phyloP scores from a whole-genome alignment of 2,888 invertebrate species.

The Hypselothyrea guttata region DNA sequence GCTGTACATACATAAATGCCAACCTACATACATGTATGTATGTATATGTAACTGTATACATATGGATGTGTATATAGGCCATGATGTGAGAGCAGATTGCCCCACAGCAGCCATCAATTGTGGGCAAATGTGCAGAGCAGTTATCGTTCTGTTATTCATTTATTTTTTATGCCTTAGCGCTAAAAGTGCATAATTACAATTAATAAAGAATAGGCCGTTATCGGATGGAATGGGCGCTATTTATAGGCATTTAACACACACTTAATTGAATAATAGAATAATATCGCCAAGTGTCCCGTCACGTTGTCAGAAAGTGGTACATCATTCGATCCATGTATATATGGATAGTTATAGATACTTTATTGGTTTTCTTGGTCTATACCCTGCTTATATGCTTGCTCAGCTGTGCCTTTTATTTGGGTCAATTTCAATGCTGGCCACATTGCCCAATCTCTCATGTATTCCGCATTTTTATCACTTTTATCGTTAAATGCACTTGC shows the following conservation, averaged over 20 bases:
- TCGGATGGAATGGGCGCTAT: slow-evolving; percentile 15
- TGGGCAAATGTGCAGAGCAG: slow-evolving; percentile 9
- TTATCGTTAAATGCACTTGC: slow-evolving; percentile 72
- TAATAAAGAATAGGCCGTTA: slow-evolving; percentile 30
- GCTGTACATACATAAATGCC: slow-evolving; percentile 1
- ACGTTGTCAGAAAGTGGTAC: slow-evolving; percentile 5
- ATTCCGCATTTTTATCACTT: slow-evolving; percentile 51
- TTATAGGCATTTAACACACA: slow-evolving; percentile 47
- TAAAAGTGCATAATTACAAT: slow-evolving; percentile 48
- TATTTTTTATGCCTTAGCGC: slow-evolving; percentile 36
- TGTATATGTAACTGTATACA: slow-evolving; percentile 18
- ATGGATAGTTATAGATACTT: slow-evolving; percentile 1
- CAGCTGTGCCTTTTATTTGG: slow-evolving; percentile 42
- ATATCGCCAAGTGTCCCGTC: background rate
- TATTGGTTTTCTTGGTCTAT: slow-evolving; percentile 1
- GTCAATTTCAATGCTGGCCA: slow-evolving; percentile 45
- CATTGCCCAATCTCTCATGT: slow-evolving; percentile 44
- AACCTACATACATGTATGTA: slow-evolving; percentile 8
- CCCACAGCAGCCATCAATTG: slow-evolving; percentile 30
- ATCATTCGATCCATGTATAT: slow-evolving; percentile 7
- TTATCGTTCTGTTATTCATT: slow-evolving; percentile 48
- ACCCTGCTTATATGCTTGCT: slow-evolving; percentile 7
- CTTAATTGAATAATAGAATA: slow-evolving; percentile 42
- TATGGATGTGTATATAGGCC: slow-evolving; percentile 33
- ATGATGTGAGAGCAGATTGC: slow-evolving; percentile 5